Base-by-base conservation (phyloP, 2,113 vertebrate genomes). In the Propithecus coquereli region DNA sequence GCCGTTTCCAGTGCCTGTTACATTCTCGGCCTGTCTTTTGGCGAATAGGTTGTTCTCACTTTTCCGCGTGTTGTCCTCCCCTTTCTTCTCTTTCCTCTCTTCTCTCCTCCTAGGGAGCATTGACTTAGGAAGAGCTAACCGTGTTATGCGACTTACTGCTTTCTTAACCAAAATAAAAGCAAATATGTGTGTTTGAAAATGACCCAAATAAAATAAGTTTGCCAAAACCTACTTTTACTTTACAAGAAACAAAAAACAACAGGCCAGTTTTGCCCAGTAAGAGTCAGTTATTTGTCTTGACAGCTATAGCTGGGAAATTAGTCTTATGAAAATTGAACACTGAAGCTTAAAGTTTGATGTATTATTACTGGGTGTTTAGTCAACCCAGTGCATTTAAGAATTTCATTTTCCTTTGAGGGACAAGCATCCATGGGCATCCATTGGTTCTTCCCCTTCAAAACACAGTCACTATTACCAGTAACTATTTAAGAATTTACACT, bases 161-260 rank as follows among this genome's bases (percentile, higher is more conserved):
- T 57, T 93, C 70, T 91, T 93, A 92, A 65, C n/a, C 34, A 17
- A 87, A 88, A 90, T 20, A 79, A 94, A 90, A 95, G 45, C n/a
- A 87, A 87, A 73, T 73, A 34, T 66, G 16, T 82, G 25, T 96
- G 47, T 95, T 81, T 25, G 43, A 63, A 84, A 97, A 47, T 83
- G 91, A 68, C 25, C 54, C 66, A 76, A 96, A 93, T 95, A 96
- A 95, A 97, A 59, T 92, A 94, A 54, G n/a, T 83, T 86, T 81
- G 73, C n/a, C 30, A 70, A 92, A 93, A 68, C 16, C 52, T 50
- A 34, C 14, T 93, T 73, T 74, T 73, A 13, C 16, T 61, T 61
- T 9, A 61, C 22, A 61, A 61, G 16, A 22, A 59, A 59, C 22
- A 61, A 61, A 23, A 63, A 52, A 43, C 50, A 50, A 50, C 50